phyloP scores from a whole-genome alignment of 2,113 vertebrate genomes.

The Merops nubicus region DNA sequence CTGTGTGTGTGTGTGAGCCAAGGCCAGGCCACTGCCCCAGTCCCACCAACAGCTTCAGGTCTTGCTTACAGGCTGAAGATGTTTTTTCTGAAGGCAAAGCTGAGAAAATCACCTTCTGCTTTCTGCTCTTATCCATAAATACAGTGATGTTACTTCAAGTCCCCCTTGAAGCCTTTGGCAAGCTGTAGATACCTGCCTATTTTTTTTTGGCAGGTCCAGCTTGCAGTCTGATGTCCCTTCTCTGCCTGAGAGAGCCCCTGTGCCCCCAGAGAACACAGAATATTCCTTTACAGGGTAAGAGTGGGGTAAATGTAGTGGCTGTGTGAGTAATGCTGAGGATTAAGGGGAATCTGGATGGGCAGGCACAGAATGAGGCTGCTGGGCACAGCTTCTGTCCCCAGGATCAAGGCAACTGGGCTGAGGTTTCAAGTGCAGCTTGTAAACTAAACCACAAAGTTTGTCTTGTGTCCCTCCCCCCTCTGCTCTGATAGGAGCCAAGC shows the following conservation, averaged over 20 bases:
- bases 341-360: neutral
- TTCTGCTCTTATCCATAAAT: neutral
- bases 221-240: neutral
- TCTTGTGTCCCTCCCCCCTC: neutral
- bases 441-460: neutral
- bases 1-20: neutral
- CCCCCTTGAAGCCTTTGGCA: neutral
- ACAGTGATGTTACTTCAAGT: neutral
- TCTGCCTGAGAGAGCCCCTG: neutral
- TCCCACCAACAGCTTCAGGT: neutral
- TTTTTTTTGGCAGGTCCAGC: neutral
- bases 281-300: conserved; percentile 13
- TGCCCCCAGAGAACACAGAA: neutral
- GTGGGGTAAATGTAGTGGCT: neutral
- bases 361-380: neutral
- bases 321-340: neutral
- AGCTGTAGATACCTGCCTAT: neutral
- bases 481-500: neutral
- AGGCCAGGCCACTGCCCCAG: neutral
- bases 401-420: neutral
- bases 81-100: neutral
- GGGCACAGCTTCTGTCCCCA: neutral
- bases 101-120: neutral
- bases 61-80: neutral
- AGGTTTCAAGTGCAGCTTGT: neutral